Conservation (phyloP, 2,888 invertebrate species). For the Rhogogaster chlorosoma region DNA sequence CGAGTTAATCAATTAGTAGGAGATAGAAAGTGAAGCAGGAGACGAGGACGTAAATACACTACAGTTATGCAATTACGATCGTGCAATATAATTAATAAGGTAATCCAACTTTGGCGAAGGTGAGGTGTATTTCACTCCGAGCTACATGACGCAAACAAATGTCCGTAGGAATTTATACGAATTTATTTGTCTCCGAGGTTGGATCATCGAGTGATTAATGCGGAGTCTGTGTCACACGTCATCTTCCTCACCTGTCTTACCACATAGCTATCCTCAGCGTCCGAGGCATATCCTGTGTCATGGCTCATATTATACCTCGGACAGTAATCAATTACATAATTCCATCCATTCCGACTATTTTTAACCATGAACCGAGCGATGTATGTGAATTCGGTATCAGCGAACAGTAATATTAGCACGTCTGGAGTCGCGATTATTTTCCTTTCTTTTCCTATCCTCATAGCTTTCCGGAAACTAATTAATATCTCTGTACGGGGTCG, state of each 20-base stretch:
- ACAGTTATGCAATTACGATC: background rate
- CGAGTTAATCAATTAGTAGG: background rate
- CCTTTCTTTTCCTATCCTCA: background rate
- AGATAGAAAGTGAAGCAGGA: background rate
- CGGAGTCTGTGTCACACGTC: background rate
- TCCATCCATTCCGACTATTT: background rate
- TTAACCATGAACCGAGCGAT: background rate
- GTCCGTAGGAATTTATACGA: background rate
- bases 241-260: background rate
- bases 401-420: background rate
- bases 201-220: background rate
- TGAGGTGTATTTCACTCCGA: background rate
- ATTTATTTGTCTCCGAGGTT: constrained; percentile 16
- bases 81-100: background rate
- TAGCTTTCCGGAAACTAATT: background rate
- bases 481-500: background rate
- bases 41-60: background rate
- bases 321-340: background rate
- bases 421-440: background rate
- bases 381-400: background rate
- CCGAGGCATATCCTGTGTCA: background rate
- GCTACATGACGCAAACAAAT: background rate
- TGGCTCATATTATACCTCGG: background rate
- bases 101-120: background rate
- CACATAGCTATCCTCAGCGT: background rate